Percentiles rank a stretch among this genome's conserved stretches.
Evolutionary conservation across 2,888 invertebrate species (phyloP).

Genomic region (Hypena proboscidalis): DNA sequence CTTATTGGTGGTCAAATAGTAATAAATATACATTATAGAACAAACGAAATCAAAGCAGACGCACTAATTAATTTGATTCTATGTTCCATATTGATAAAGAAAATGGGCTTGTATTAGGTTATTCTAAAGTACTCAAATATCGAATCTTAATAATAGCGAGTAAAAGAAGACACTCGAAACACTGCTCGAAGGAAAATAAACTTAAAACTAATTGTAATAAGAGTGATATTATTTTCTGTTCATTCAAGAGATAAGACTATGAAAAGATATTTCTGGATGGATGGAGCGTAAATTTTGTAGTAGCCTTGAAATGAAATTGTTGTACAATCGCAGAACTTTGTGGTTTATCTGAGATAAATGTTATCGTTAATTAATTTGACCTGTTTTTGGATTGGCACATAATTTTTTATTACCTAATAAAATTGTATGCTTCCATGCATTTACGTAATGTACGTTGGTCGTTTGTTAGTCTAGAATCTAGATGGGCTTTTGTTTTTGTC

Average conservation of each 20-base stretch:
- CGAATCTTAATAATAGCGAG: conserved; percentile 21
- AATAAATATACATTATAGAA: no score
- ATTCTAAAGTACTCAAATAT: conserved; percentile 26
- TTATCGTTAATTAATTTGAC: conserved; percentile 2
- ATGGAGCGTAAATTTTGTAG: conserved; percentile 36
- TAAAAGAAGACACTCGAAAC: conserved; percentile 17
- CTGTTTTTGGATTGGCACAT: conserved; percentile 17
- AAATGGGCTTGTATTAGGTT: conserved; percentile 33
- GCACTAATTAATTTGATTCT: conserved; percentile 23
- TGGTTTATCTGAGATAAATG: conserved; percentile 18
- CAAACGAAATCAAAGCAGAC: conserved; percentile 27
- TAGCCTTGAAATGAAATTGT: conserved; percentile 19
- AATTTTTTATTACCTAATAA: no score
- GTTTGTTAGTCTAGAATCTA: no score
- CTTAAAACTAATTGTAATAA: neutral
- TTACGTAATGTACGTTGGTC: no score
- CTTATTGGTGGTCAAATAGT: no score
- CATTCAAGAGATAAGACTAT: conserved; percentile 19
- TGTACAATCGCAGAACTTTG: conserved; percentile 7
- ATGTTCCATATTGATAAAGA: conserved; percentile 21
- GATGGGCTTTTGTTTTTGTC: no score
- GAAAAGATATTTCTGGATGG: conserved; percentile 7
- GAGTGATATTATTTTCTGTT: conserved; percentile 6
- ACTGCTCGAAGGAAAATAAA: neutral
- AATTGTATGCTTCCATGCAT: no score